Base-by-base conservation (phyloP, 2,888 invertebrate genomes). In the Amphiduros pacificus region DNA sequence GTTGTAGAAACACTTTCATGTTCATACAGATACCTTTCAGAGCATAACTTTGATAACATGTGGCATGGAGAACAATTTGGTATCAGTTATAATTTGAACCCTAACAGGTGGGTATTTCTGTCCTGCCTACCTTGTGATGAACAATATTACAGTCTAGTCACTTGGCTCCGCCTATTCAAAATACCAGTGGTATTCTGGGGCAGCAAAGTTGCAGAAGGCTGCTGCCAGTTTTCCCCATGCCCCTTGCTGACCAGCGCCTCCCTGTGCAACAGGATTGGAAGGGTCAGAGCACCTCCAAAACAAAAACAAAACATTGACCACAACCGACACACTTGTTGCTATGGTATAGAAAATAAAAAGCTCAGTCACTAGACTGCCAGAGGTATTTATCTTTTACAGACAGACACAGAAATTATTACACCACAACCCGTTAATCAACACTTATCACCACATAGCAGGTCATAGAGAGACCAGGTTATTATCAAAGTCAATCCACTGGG, bases 181-280 rank as follows among this genome's bases (percentile, higher is more conserved):
- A 29, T 62, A 62, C 59, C 58, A 59, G 31, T 40, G 48, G 26
- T 51, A 52, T 22, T 62, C 62, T 6, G 62, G 55, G 20, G 58
- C 54, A 26, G 55, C 59, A 31, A 59, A 40, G 55, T 51, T 56
- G 24, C 54, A 53, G 40, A 59, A 62, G 29, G 56, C 59, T 27
- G 44, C 14, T 5, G 59, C 59, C 26, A 59, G 40, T 31, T 48
- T 44, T 27, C 29, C 22, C 50, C 55, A 62, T 24, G 59, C 22
- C 11, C 41, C 41, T n/a, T n/a, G n/a, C n/a, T n/a, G n/a, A 5
- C 44, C 44, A 44, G 44, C 6, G 44, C 20, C 44, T 44, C 44
- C 44, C 44, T 44, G 44, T 44, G n/a, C 20, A 44, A 22, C 20
- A 22, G 44, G 44, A 22, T 22, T 20, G 22, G 44, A 44, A 20